phyloP scores from a whole-genome alignment of 2,888 invertebrate species.

The Altica lythri region DNA sequence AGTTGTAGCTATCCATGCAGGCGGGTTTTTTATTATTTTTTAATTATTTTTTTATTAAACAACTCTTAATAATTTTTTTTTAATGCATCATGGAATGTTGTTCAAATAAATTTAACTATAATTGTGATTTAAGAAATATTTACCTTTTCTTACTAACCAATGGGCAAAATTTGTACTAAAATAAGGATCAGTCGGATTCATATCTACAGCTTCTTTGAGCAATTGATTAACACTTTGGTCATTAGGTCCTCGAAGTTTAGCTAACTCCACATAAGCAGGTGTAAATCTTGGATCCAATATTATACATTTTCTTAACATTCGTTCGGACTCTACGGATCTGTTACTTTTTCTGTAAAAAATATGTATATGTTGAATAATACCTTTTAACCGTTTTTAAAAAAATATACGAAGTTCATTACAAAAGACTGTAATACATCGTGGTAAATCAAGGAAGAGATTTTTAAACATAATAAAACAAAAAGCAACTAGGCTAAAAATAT shows the following conservation, averaged over 20 bases:
- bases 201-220: slow-evolving; percentile 65
- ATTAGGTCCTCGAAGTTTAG: slow-evolving; percentile 62
- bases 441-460: too few relatives aligned
- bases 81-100: too few relatives aligned
- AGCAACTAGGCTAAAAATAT: background rate
- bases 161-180: slow-evolving; percentile 73
- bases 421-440: too few relatives aligned
- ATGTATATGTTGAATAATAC: background rate
- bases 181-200: slow-evolving; percentile 72
- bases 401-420: too few relatives aligned
- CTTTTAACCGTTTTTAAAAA: too few relatives aligned
- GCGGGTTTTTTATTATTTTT: too few relatives aligned
- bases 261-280: slow-evolving; percentile 71
- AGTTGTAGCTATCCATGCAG: background rate
- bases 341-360: slow-evolving; percentile 65
- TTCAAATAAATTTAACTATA: too few relatives aligned
- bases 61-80: too few relatives aligned
- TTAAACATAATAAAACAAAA: too few relatives aligned
- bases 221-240: slow-evolving; percentile 63
- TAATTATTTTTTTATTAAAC: too few relatives aligned
- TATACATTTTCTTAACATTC: slow-evolving; percentile 72
- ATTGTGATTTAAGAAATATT: too few relatives aligned
- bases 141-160: slow-evolving; percentile 72
- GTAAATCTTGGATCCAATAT: slow-evolving; percentile 70
- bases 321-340: slow-evolving; percentile 66